Evolutionary conservation across 2,113 vertebrate genomes (phyloP), one percentile per base, ranked within the genome.

Genomic region (cat (Felis catus)): DNA sequence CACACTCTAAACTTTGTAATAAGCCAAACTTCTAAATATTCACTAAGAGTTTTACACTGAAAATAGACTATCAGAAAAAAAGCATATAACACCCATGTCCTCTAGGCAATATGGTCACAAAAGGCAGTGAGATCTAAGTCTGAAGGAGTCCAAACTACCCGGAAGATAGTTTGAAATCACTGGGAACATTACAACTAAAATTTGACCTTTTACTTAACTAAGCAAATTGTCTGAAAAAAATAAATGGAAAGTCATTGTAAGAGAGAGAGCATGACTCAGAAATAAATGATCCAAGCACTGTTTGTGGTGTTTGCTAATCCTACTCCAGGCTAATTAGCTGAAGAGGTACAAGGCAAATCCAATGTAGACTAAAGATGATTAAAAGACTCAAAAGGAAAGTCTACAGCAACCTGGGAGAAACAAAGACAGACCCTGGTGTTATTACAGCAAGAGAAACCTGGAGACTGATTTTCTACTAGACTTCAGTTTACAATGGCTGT

Each of bases 21-120:
- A 94, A 90, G 92, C 65, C 80, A 91, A 65, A 80, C 68, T 96
- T 89, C 79, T 89, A 93, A 96, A 82, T 76, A 66, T 19, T 89
- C 53, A 87, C 81, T 74, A 71, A 73, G 18, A 55, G 7, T 82
- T 94, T 94, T 87, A 79, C 31, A 61, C 5, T 83, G 23, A 90
- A 90, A 79, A 93, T 58, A 90, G 36, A 89, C 13, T 41, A 31
- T 55, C 4, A 4, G 33, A 29, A 31, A 2, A 18, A 83, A 53
- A 79, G n/a, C 16, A 13, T 48, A 1, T 6, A 71, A 87, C 9
- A 55, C 4, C 19, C 7, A 19, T 76, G 45, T 94, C 65, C 29
- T 82, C 84, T 14, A 68, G 71, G 14, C 78, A 80, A 27, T 7
- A 11, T n/a, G 48, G 13, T n/a, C 70, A 11, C 51, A 66, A 85